phyloP scores from a whole-genome alignment of 2,888 invertebrate genomes.

The Ramazzottius varieornatus region DNA sequence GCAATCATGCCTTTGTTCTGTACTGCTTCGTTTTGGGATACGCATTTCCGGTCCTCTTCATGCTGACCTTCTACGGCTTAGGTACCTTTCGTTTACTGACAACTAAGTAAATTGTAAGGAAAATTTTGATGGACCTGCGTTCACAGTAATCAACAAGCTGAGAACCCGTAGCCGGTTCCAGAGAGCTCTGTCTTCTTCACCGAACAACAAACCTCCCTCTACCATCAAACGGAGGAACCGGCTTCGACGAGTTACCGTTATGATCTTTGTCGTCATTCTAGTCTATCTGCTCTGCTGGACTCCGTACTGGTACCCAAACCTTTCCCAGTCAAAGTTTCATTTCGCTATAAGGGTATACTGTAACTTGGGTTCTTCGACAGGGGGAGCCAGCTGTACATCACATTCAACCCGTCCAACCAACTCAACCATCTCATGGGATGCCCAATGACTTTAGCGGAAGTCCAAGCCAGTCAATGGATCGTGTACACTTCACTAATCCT shows the following conservation, averaged over 20 bases:
- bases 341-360: too few relatives aligned
- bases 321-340: neutral
- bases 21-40: neutral
- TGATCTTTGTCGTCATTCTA: neutral
- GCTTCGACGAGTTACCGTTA: neutral
- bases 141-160: too few relatives aligned
- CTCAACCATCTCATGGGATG: neutral
- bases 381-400: neutral
- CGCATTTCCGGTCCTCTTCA: neutral
- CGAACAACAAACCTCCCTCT: too few relatives aligned
- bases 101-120: too few relatives aligned
- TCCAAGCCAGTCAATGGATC: neutral
- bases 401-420: neutral
- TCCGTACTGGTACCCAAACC: neutral
- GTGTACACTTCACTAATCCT: neutral
- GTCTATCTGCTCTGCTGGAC: slow-evolving; percentile 3
- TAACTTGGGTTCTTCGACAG: neutral
- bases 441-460: neutral
- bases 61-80: neutral
- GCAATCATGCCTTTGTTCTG: neutral
- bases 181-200: too few relatives aligned
- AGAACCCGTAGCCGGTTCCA: too few relatives aligned
- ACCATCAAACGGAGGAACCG: neutral
- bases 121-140: too few relatives aligned
- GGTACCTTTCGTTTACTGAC: too few relatives aligned